A percentile compares a stretch with the other conserved stretches of the same genome.
These are phyloP conservation scores for Mylabris sibirica DNA, from an alignment of 2,888 invertebrate genomes.

Conservation along the genomic window DNA sequence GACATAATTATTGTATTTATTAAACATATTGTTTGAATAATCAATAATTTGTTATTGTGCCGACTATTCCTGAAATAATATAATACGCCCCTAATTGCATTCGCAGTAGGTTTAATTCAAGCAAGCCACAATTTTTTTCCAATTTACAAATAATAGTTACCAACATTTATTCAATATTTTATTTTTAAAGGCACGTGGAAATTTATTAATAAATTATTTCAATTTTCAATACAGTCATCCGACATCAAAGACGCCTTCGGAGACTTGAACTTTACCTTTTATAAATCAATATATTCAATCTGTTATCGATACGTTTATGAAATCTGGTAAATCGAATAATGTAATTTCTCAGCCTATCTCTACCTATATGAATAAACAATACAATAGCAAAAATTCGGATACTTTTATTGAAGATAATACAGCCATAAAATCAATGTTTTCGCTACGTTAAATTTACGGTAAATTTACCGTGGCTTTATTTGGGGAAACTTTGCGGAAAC, in stretches of 20 bases:
- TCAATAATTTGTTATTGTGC: constrained; percentile 3
- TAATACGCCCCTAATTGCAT: constrained; percentile 1
- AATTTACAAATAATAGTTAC: not conserved
- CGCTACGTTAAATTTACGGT: not conserved
- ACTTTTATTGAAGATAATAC: not conserved
- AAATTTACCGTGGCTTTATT: not conserved
- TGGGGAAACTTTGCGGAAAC: not conserved
- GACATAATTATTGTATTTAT: not conserved
- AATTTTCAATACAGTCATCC: not conserved
- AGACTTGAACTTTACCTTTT: not conserved
- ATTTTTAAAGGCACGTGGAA: not conserved
- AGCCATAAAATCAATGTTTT: not conserved
- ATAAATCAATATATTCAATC: not conserved
- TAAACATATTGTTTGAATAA: constrained; percentile 10
- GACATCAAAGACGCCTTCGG: not conserved
- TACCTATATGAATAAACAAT: not conserved
- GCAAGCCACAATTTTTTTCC: not conserved
- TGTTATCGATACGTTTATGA: not conserved
- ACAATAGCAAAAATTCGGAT: not conserved
- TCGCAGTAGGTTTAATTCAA: not conserved
- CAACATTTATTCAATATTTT: not conserved
- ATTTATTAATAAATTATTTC: not conserved
- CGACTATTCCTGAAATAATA: not conserved
- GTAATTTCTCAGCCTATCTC: not conserved
- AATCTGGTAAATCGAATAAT: not conserved